Conservation (phyloP, 2,113 vertebrate species). For the Caranx melampygus region DNA sequence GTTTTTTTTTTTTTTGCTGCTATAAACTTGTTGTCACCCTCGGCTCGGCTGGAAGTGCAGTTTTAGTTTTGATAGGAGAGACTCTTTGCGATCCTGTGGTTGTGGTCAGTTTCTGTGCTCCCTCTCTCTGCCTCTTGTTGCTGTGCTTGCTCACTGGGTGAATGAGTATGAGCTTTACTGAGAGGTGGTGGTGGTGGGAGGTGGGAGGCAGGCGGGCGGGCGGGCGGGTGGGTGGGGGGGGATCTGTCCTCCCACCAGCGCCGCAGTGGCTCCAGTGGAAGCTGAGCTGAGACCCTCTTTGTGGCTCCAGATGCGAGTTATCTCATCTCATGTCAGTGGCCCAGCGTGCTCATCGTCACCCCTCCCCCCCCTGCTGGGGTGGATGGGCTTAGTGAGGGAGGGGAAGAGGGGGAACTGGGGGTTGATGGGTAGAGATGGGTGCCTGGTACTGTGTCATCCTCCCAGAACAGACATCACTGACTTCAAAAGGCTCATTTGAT, state of each 20-base stretch:
- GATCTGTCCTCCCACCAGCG: conserved; percentile 16
- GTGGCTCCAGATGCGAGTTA: conserved; percentile 63
- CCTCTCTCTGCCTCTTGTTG: conserved; percentile 46
- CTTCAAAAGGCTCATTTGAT: neutral
- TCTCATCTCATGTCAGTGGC: conserved; percentile 47
- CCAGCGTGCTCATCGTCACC: conserved; percentile 56
- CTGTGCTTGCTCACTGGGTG: conserved; percentile 28
- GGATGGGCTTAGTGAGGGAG: neutral
- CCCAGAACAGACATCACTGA: neutral
- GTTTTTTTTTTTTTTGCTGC: conserved; percentile 26
- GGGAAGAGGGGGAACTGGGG: conserved; percentile 25
- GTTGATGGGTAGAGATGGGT: conserved; percentile 36
- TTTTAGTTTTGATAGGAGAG: conserved; percentile 62
- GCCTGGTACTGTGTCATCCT: conserved; percentile 58
- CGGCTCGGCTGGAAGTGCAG: conserved; percentile 48
- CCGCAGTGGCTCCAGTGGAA: conserved; percentile 30
- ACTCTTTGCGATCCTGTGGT: conserved; percentile 68
- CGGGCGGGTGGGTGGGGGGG: neutral
- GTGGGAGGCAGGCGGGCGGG: neutral
- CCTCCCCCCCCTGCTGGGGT: conserved; percentile 26
- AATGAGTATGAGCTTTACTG: conserved; percentile 2
- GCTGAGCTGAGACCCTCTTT: conserved; percentile 27
- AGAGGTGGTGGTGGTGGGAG: neutral
- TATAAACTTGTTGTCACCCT: conserved; percentile 58
- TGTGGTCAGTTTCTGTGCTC: conserved; percentile 58